phyloP scores from a whole-genome alignment of 2,888 invertebrate genomes.

The Gisinianus flammeolus region DNA sequence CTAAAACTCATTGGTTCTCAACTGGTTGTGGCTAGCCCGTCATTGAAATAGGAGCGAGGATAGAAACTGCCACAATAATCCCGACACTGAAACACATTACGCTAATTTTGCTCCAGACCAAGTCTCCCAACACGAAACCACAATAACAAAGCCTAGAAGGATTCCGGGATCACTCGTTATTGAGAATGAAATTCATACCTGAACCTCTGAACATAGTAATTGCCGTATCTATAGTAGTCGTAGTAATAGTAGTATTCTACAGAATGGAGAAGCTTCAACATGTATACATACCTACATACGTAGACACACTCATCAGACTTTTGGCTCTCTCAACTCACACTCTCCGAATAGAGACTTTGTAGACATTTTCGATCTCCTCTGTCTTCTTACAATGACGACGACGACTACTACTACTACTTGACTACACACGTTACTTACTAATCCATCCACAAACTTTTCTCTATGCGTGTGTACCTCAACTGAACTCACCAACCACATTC shows the following conservation, averaged over 20 bases:
- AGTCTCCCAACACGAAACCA: constrained; percentile 40
- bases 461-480: not conserved
- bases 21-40: constrained; percentile 31
- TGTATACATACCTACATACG: no score
- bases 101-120: constrained; percentile 39
- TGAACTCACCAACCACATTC: not conserved
- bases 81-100: constrained; percentile 42
- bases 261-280: constrained; percentile 1
- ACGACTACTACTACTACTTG: not conserved
- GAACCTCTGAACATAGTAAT: not conserved
- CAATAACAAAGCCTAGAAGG: constrained; percentile 37
- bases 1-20: constrained; percentile 1
- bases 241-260: no score
- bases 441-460: not conserved
- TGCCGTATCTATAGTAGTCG: not conserved
- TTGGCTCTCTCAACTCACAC: no score
- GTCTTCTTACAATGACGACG: not conserved
- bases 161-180: not conserved
- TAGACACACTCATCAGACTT: no score
- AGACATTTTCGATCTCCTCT: no score
- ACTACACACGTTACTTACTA: not conserved
- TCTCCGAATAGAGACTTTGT: no score
- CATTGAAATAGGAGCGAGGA: constrained; percentile 2
- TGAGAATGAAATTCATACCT: constrained; percentile 19
- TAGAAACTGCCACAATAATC: constrained; percentile 39